Percentiles rank a stretch among this genome's conserved stretches.
phyloP scores from a whole-genome alignment of 2,888 invertebrate genomes.

The Clanis bilineata region DNA sequence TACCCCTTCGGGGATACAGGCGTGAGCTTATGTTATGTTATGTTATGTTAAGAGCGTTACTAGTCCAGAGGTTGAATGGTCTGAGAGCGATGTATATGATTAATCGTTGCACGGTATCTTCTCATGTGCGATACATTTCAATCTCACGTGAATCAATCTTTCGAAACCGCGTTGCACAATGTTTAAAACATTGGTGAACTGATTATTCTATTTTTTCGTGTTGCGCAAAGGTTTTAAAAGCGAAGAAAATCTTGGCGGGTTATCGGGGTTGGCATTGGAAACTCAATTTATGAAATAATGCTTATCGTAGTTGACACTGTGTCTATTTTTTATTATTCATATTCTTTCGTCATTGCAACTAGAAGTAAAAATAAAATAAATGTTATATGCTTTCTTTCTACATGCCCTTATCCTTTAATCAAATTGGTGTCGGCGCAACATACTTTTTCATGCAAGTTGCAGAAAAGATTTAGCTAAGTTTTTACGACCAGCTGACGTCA shows the following conservation, averaged over 20 bases:
- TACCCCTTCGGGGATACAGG: too few relatives aligned
- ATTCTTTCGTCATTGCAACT: neutral
- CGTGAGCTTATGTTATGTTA: too few relatives aligned
- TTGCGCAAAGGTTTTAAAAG: conserved; percentile 1
- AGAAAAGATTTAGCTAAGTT: too few relatives aligned
- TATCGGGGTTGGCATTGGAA: neutral
- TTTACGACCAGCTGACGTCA: too few relatives aligned
- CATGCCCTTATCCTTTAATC: too few relatives aligned
- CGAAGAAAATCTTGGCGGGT: neutral
- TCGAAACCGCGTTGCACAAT: conserved; percentile 17
- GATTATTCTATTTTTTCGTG: conserved; percentile 11
- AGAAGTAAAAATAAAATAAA: too few relatives aligned
- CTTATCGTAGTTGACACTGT: too few relatives aligned
- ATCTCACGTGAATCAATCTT: conserved; percentile 16
- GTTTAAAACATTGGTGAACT: neutral
- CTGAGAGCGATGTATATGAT: conserved; percentile 19
- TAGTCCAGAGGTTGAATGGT: too few relatives aligned
- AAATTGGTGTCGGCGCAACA: too few relatives aligned
- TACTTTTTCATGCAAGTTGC: too few relatives aligned
- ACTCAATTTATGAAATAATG: neutral
- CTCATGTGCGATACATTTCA: conserved; percentile 10
- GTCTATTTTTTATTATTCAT: neutral
- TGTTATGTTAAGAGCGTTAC: too few relatives aligned
- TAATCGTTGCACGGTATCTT: conserved; percentile 12
- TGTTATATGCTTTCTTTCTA: too few relatives aligned